Conservation (phyloP, 2,888 invertebrate species). For the Perithous albicinctus region DNA sequence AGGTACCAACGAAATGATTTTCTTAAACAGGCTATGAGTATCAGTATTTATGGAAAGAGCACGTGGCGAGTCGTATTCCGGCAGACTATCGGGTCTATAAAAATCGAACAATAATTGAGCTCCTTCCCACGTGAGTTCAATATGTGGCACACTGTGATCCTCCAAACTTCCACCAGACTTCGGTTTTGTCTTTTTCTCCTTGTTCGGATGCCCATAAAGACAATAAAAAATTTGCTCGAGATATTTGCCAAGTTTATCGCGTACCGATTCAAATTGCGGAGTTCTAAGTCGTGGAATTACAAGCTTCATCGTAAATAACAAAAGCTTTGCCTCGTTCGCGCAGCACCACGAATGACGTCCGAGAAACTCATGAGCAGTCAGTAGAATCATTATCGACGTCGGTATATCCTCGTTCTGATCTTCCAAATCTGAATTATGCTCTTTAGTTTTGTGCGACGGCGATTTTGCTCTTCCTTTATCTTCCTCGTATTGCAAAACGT, state of each 20-base stretch:
- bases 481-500: constrained; percentile 90
- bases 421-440: constrained; percentile 72
- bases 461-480: constrained; percentile 88
- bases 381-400: constrained; percentile 91
- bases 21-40: constrained; percentile 90
- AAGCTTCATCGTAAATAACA: constrained; percentile 91
- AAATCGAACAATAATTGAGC: constrained; percentile 92
- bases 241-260: constrained; percentile 90
- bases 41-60: constrained; percentile 93
- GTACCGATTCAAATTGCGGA: constrained; percentile 87
- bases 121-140: constrained; percentile 90
- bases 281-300: constrained; percentile 90
- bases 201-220: constrained; percentile 93
- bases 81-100: constrained; percentile 91
- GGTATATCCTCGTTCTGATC: constrained; percentile 88
- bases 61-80: constrained; percentile 92
- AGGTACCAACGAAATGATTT: constrained; percentile 90
- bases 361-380: constrained; percentile 93
- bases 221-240: constrained; percentile 95
- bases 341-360: constrained; percentile 93
- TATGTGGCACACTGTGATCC: constrained; percentile 91
- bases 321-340: constrained; percentile 90
- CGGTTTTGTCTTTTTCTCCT: constrained; percentile 86
- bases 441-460: constrained; percentile 71
- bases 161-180: constrained; percentile 86